Evolutionary conservation across 2,113 vertebrate species (phyloP), one percentile per base, ranked within the genome.

Genomic region (Thalassarche chlororhynchos): DNA sequence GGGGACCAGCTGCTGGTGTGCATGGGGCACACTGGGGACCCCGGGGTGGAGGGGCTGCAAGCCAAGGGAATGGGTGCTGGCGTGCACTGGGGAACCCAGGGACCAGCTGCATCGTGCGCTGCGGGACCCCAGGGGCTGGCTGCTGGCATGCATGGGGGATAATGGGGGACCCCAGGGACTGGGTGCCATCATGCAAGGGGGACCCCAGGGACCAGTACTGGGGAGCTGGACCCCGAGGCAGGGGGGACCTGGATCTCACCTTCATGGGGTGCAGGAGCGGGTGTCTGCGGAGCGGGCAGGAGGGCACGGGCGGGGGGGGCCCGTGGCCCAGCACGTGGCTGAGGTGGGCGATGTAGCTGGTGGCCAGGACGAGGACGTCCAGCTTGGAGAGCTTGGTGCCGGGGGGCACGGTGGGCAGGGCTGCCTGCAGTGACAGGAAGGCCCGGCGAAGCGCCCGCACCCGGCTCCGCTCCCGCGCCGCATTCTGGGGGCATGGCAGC

Each of bases 311-410:
- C 1, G 8, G 66, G 18, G 49, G 52, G 7, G 55, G 32, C 17
- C 98, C 98, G 4, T 97, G 97, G 91, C 98, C 98, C 40, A 99
- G 97, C 0, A 91, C 98, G 70, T 98, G 98, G 49, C 98, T 99
- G 55, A 99, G 98, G 96, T 99, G 98, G 84, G 99, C 98, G 10
- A 99, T 99, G 97, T 99, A 99, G 97, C 98, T 98, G 26, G 99
- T 98, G 26, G 99, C 99, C 98, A 99, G 98, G 64, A 99, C 93
- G 55, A 99, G 98, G 65, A 99, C 97, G 3, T 99, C 99, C 95
- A 99, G 89, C 89, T 99, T 99, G 65, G 99, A 99, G 71, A 99
- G 98, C 85, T 99, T 99, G 88, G 99, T 99, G 98, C 99, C 97
- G 0, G 98, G 99, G 1, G 99, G 99, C 44, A 99, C 99, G 0